phyloP scores from a whole-genome alignment of 2,888 invertebrate species.

The Brachyopa scutellaris region DNA sequence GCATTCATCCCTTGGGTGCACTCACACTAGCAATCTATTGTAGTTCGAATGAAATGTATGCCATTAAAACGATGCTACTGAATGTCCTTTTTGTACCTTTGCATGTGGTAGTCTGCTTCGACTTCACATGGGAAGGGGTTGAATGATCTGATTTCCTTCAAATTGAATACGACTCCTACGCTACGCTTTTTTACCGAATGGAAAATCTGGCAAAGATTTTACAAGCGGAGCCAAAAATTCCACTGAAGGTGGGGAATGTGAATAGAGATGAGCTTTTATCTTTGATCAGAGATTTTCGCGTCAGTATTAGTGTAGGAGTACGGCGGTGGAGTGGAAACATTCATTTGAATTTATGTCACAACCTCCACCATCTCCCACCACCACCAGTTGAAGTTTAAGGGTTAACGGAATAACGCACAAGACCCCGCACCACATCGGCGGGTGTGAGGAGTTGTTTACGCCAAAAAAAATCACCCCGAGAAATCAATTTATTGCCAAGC shows the following conservation, averaged over 20 bases:
- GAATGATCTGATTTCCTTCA: slow-evolving; percentile 63
- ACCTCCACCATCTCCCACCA: slow-evolving; percentile 8
- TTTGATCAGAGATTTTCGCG: slow-evolving; percentile 32
- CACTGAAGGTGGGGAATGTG: slow-evolving; percentile 28
- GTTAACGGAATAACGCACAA: slow-evolving; percentile 32
- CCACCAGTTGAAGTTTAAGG: slow-evolving; percentile 63
- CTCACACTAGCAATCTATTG: slow-evolving; percentile 8
- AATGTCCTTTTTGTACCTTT: slow-evolving; percentile 50
- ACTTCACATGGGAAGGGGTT: neutral
- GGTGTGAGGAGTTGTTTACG: slow-evolving; percentile 47
- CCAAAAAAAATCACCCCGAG: slow-evolving; percentile 19
- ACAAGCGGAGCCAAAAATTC: slow-evolving; percentile 52
- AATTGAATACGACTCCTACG: slow-evolving; percentile 60
- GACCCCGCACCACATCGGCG: neutral
- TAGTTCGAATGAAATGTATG: slow-evolving; percentile 48
- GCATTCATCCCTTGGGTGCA: slow-evolving; percentile 3
- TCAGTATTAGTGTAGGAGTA: neutral
- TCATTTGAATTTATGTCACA: slow-evolving; percentile 31
- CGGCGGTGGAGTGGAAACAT: neutral
- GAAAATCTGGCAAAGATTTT: slow-evolving; percentile 69
- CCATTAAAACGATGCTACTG: slow-evolving; percentile 52
- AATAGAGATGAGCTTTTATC: slow-evolving; percentile 57
- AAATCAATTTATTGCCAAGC: slow-evolving; percentile 64
- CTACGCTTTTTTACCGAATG: slow-evolving; percentile 65
- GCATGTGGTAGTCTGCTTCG: slow-evolving; percentile 28